A percentile compares a stretch with the other conserved stretches of the same genome.
phyloP scores from a whole-genome alignment of 2,888 invertebrate species.

The Leptinotarsa peninsularis region DNA sequence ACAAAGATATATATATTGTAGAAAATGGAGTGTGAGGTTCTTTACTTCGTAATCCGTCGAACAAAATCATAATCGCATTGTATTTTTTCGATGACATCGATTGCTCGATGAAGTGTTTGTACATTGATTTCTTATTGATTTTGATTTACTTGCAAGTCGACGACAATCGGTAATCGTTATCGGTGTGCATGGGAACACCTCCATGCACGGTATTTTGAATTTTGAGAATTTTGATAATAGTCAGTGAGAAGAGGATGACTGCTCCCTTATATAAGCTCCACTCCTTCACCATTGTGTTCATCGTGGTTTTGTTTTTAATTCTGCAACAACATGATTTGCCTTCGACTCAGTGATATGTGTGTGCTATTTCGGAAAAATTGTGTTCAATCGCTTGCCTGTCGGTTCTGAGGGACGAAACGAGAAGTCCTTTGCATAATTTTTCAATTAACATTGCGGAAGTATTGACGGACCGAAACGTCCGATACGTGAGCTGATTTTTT shows the following conservation, averaged over 20 bases:
- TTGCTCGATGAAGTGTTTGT: slow-evolving; percentile 37
- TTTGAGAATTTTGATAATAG: slow-evolving; percentile 19
- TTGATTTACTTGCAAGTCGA: slow-evolving; percentile 26
- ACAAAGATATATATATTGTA: slow-evolving; percentile 42
- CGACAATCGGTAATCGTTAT: slow-evolving; percentile 30
- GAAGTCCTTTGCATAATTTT: slow-evolving; percentile 27
- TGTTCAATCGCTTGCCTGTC: slow-evolving; percentile 25
- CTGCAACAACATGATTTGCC: slow-evolving; percentile 43
- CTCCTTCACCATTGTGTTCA: slow-evolving; percentile 43
- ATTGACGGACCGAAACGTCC: slow-evolving; percentile 10
- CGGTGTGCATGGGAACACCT: slow-evolving; percentile 15
- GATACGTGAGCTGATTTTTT: slow-evolving; percentile 25
- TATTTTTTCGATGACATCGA: slow-evolving; percentile 39
- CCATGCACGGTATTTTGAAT: slow-evolving; percentile 18
- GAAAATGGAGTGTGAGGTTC: slow-evolving; percentile 42
- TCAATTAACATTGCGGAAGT: slow-evolving; percentile 27
- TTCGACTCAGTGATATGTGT: slow-evolving; percentile 22
- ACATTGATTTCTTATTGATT: slow-evolving; percentile 30
- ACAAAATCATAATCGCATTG: slow-evolving; percentile 32
- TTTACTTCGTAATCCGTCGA: slow-evolving; percentile 31
- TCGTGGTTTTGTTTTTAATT: slow-evolving; percentile 41
- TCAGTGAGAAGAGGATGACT: slow-evolving; percentile 31
- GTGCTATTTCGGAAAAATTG: slow-evolving; percentile 30
- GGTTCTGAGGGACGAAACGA: slow-evolving; percentile 22
- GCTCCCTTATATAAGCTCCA: slow-evolving; percentile 34